Evolutionary conservation across 2,888 invertebrate genomes (phyloP), one percentile per base, ranked within the genome.

Genomic region (Dolichomitus sp.): DNA sequence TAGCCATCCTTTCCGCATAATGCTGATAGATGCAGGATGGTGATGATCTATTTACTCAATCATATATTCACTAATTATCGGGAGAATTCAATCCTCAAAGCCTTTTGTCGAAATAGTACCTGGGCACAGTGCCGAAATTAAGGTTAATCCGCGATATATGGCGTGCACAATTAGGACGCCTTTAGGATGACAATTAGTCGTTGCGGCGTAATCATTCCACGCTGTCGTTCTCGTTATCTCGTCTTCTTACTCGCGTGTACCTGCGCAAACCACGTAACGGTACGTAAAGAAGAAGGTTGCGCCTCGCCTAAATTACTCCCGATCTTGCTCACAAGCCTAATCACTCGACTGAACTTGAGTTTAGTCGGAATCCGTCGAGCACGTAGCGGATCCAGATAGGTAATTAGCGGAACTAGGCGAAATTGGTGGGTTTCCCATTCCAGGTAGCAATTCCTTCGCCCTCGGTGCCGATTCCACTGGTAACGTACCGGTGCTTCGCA

Each of bases 381-480:
- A 85, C 86, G 85, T 86, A 85, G 81, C 80, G 81, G 81, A 85
- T 85, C 84, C 82, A 68, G 85, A 85, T 85, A 82, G 85, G 85
- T 86, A 86, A 85, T 86, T 85, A 84, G 80, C 69, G 45, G 57
- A 33, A 59, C 76, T 76, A 76, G 79, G 81, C 61, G 59, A 79
- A 27, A 23, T 45, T 63, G 76, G 83, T 68, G 50, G 19, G 65
- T 45, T 74, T 73, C 73, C 48, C 73, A 73, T 59, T 61, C 73
- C 61, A 50, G 12, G 42, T 17, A 19, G 48, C 17, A 33, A 61
- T 61, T 73, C 61, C 61, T 72, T 37, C 7, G 65, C 30, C n/a
- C 42, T 30, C 73, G 17, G 50, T 17, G 48, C 23, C 27, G 48
- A 27, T 50, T 48, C 12, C 66, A 4, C 33, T 12, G 48, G 66